Base-by-base conservation (phyloP, 2,888 invertebrate species). In the Strigamia transsilvanica region DNA sequence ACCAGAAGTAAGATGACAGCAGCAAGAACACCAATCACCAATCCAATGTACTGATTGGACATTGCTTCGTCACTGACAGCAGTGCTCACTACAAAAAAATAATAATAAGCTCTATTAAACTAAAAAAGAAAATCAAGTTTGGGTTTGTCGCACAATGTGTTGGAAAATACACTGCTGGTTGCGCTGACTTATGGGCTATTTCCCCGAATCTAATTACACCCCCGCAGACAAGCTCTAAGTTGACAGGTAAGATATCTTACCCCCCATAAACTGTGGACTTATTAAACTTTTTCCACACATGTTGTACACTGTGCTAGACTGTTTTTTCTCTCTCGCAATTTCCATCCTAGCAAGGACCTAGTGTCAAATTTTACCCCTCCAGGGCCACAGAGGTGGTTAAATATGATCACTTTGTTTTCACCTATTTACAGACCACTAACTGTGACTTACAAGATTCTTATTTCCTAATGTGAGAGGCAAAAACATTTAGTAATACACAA, bases 1-100 rank as follows among this genome's bases (percentile, higher is more conserved):
- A 92, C 92, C 32, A 94, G 89, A 1, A 94, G 89, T 80, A 94
- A 90, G 80, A 93, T 92, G 79, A 94, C 91, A 0, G 93, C 93
- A 32, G 92, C 92, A 80, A 94, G 88, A 6, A 94, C 92, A n/a
- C 94, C 93, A 61, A 94, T 92, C 82, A 93, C 92, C 84, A 94
- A 91, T n/a, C 93, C 93, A 89, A 94, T 91, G 88, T 93, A 92
- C 7, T 91, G 90, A 85, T 90, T 90, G 81, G 90, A 87, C 7
- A 91, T 90, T 84, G 91, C 90, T 87, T 84, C 85, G 51, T 85
- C 85, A 38, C 84, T 84, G 42, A 84, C 78, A 21, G 85, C 85
- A 1, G 85, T 84, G 56, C 84, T 84, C 79, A 84, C 85, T 85
- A 82, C 12, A 80, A 83, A 51, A 77, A 61, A 73, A 18, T 42